phyloP scores from a whole-genome alignment of 1,140 invertebrate species.

The Sarcophaga peregrina region DNA sequence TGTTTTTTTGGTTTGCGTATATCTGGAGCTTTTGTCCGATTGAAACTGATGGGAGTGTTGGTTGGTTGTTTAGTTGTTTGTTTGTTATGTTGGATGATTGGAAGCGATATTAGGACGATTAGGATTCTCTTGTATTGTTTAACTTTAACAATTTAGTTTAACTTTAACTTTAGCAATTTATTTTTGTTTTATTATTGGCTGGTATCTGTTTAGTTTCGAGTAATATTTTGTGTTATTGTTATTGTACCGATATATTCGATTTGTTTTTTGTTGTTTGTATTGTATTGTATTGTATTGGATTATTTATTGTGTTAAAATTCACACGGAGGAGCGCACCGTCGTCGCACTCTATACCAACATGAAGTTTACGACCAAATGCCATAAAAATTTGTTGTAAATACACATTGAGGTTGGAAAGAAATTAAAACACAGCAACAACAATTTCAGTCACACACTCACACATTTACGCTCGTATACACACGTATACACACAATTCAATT shows the following conservation, averaged over 20 bases:
- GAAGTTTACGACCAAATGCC: slow-evolving; percentile 67
- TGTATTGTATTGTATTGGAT: slow-evolving; percentile 44
- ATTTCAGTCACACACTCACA: not conserved
- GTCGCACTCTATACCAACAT: slow-evolving; percentile 66
- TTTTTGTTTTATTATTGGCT: slow-evolving; percentile 14
- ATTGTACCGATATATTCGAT: not conserved
- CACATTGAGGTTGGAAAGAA: slow-evolving; percentile 64
- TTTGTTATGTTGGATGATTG: not conserved
- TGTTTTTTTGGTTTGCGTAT: no score
- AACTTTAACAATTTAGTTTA: not conserved
- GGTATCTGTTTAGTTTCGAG: not conserved
- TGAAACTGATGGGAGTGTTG: not conserved
- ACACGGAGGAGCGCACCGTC: slow-evolving; percentile 52
- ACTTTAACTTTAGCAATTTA: slow-evolving; percentile 25
- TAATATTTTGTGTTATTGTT: slow-evolving; percentile 18
- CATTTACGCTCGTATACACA: slow-evolving; percentile 25
- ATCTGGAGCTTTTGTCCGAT: not conserved
- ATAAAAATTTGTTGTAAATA: slow-evolving; percentile 66
- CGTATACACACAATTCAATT: slow-evolving; percentile 14
- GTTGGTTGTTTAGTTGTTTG: not conserved
- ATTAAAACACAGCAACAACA: slow-evolving; percentile 19
- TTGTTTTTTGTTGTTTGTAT: slow-evolving; percentile 35
- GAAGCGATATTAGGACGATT: not conserved
- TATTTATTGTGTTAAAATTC: slow-evolving; percentile 37
- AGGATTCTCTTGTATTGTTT: no score